These are phyloP conservation scores for Penaeus monodon DNA, from an alignment of 2,888 invertebrate genomes.

Conservation along the genomic window DNA sequence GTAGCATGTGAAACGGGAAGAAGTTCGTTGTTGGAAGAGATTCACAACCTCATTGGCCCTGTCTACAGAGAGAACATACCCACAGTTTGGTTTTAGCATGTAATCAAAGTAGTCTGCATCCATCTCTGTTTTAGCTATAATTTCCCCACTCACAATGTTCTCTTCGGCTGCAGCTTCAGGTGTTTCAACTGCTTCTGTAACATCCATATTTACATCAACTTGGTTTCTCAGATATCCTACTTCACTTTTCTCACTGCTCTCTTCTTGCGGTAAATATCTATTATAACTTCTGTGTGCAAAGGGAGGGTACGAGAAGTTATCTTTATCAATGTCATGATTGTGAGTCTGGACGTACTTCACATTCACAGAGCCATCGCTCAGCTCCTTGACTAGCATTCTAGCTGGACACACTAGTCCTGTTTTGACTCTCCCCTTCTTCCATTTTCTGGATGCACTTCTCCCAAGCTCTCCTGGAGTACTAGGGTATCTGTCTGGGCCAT, in stretches of 20 bases:
- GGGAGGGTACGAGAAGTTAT: slow-evolving; percentile 5
- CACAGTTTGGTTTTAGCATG: slow-evolving; percentile 30
- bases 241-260: no score
- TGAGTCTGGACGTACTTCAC: slow-evolving; percentile 35
- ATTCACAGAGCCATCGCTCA: slow-evolving; percentile 6
- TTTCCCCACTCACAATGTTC: slow-evolving; percentile 18
- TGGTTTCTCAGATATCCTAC: no score
- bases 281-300: slow-evolving; percentile 8
- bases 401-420: slow-evolving; percentile 29
- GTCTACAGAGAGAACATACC: slow-evolving; percentile 25
- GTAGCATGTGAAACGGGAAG: slow-evolving; percentile 28
- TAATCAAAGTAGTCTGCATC: slow-evolving; percentile 31
- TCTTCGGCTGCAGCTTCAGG: neutral
- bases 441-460: slow-evolving; percentile 2
- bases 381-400: slow-evolving; percentile 37
- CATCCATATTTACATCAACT: no score
- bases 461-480: neutral
- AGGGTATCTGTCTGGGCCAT: slow-evolving; percentile 26
- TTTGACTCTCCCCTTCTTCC: slow-evolving; percentile 11
- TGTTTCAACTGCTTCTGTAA: neutral
- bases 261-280: neutral
- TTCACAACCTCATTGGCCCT: slow-evolving; percentile 21
- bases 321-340: slow-evolving; percentile 13
- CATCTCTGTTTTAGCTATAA: slow-evolving; percentile 22
- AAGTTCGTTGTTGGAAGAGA: slow-evolving; percentile 29